phyloP scores from a whole-genome alignment of 1,140 invertebrate species.

The Coelopa frigida region DNA sequence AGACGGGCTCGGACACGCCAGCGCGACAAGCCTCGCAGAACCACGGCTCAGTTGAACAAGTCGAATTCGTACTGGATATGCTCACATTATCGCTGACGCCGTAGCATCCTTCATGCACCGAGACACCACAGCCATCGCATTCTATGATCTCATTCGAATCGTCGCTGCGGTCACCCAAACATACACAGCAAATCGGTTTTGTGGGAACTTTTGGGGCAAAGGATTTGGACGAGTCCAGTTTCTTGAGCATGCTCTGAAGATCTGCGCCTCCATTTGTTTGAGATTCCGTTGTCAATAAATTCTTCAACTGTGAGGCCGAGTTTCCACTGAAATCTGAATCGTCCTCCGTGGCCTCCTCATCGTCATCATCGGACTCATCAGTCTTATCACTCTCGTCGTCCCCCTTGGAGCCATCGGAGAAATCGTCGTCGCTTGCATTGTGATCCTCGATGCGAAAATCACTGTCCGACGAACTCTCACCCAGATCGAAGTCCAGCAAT shows the following conservation, averaged over 20 bases:
- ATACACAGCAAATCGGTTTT: conserved; percentile 80
- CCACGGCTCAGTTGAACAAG: conserved; percentile 93
- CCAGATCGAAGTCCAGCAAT: conserved; percentile 55
- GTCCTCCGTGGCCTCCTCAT: conserved; percentile 30
- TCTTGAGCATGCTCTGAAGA: conserved; percentile 4
- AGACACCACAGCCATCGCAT: conserved; percentile 92
- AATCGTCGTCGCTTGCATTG: conserved; percentile 46
- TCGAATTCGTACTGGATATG: conserved; percentile 81
- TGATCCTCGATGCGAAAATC: conserved; percentile 90
- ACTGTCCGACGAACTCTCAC: conserved; percentile 90
- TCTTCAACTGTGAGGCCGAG: conserved; percentile 36
- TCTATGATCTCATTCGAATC: conserved; percentile 94
- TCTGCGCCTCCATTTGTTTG: conserved; percentile 17
- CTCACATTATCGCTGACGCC: conserved; percentile 90
- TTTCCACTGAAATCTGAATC: conserved; percentile 26
- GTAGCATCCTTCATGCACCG: conserved; percentile 95
- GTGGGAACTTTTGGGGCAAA: conserved; percentile 14
- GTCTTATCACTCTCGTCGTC: conserved; percentile 44
- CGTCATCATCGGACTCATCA: conserved; percentile 42
- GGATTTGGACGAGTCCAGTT: conserved; percentile 4
- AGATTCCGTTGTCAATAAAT: conserved; percentile 17
- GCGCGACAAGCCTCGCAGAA: conserved; percentile 97
- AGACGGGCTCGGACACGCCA: conserved; percentile 74
- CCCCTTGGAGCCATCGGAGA: conserved; percentile 39
- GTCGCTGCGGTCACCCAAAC: conserved; percentile 85